These are phyloP conservation scores for Epistrophe grossulariae DNA, from an alignment of 2,888 invertebrate species.

Conservation along the genomic window DNA sequence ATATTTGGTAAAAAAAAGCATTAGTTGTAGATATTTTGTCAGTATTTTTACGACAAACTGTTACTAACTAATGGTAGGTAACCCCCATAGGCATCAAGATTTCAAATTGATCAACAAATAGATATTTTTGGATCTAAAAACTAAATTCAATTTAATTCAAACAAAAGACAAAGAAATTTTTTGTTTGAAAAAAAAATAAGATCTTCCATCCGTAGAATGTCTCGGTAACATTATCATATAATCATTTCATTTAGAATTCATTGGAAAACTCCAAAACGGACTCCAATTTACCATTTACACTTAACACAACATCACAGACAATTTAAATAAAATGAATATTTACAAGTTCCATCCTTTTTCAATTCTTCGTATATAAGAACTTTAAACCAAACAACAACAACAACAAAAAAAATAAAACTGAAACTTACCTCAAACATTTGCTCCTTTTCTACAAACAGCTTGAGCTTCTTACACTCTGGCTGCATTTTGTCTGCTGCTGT, in stretches of 20 bases:
- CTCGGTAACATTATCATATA: neutral
- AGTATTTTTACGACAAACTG: no score
- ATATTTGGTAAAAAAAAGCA: no score
- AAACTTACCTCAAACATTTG: slow-evolving; percentile 77
- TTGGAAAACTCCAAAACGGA: neutral
- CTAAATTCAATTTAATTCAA: no score
- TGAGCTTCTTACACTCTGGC: slow-evolving; percentile 66
- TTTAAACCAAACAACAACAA: no score
- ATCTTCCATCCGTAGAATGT: neutral
- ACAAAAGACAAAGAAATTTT: neutral
- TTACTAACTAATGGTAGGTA: no score
- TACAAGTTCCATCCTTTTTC: slow-evolving; percentile 7
- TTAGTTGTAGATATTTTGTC: no score
- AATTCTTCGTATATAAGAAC: neutral
- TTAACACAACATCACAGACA: slow-evolving; percentile 4
- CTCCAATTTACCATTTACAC: slow-evolving; percentile 6
- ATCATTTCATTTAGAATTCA: slow-evolving; percentile 15
- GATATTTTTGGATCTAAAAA: no score
- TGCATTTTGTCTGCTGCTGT: slow-evolving; percentile 47
- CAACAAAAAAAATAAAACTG: slow-evolving; percentile 21
- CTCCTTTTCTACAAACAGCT: slow-evolving; percentile 70
- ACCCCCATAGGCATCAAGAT: no score
- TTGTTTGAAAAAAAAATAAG: neutral
- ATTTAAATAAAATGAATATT: slow-evolving; percentile 22
- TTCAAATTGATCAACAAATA: no score